Base-by-base conservation (phyloP, 2,113 vertebrate species). In the Anguilla japonica region DNA sequence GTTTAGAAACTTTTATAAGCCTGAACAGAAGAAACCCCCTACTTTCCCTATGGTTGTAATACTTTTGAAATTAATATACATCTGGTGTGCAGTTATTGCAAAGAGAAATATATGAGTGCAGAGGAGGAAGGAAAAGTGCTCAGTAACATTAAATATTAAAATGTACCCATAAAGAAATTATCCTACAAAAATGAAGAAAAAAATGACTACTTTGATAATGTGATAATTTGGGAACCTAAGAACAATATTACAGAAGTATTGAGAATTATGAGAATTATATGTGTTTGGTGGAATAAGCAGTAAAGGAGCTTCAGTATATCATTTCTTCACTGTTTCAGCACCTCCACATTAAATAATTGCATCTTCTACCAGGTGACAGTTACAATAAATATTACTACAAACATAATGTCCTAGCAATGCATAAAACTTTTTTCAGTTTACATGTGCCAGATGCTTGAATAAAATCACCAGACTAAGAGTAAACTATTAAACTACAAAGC, bases 101-200 rank as follows among this genome's bases (percentile, higher is more conserved):
- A 22, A 22, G 14, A 16, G 20, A 34, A 75, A n/a, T n/a, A 75
- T 34, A 6, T 75, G n/a, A 9, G 8, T 79, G 75, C n/a, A n/a
- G 2, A 22, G 16, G 79, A 81, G 39, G 13, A 20, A 18, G 63
- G 22, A 71, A n/a, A 11, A 80, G 39, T 50, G 34, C 9, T 29
- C 11, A 60, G 78, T 53, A 26, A 85, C 50, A 67, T 79, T 13
- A 85, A 85, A 79, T 75, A 75, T 34, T 75, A 75, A n/a, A 29
- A 75, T 29, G 5, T 75, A 6, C 71, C 71, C 0, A 13, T 29
- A 75, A 34, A 34, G n/a, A 75, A 34, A 75, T 34, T 34, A 34
- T 34, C 71, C 71, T 34, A 29, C 71, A 75, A 34, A 75, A 13
- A 34, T 29, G 11, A 34, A 34, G 26, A 75, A 13, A 29, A 2